Conservation (phyloP, 1,140 invertebrate genomes). For the Berghia stephanieae region DNA sequence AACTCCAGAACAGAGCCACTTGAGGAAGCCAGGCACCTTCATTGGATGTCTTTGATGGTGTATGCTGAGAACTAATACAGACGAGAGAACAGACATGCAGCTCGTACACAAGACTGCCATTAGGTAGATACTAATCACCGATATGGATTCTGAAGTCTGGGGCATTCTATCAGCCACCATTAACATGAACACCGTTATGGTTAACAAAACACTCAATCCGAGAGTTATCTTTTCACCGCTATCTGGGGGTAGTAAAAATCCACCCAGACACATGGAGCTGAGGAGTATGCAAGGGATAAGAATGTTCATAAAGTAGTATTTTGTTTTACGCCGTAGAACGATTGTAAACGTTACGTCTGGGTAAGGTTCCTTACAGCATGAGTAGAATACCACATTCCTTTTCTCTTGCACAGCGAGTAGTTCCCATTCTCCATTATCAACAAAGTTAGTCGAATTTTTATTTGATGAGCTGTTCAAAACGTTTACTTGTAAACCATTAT, state of each 20-base stretch:
- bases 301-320: slow-evolving; percentile 72
- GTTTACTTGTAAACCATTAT: slow-evolving; percentile 64
- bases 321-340: slow-evolving; percentile 65
- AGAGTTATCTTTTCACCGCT: slow-evolving; percentile 74
- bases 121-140: slow-evolving; percentile 69
- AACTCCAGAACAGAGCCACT: slow-evolving; percentile 31
- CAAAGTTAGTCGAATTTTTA: slow-evolving; percentile 69
- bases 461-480: slow-evolving; percentile 70
- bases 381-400: slow-evolving; percentile 77
- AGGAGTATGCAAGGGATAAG: slow-evolving; percentile 71
- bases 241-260: slow-evolving; percentile 72
- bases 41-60: slow-evolving; percentile 54
- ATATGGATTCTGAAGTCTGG: slow-evolving; percentile 72
- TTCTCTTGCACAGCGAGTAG: slow-evolving; percentile 46
- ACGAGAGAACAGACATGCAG: slow-evolving; percentile 56
- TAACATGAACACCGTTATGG: slow-evolving; percentile 73
- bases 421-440: slow-evolving; percentile 61
- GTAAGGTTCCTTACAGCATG: slow-evolving; percentile 72
- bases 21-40: slow-evolving; percentile 43
- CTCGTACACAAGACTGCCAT: slow-evolving; percentile 57
- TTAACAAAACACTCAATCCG: slow-evolving; percentile 71
- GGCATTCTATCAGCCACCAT: slow-evolving; percentile 73
- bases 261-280: slow-evolving; percentile 69
- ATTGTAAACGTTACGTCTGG: slow-evolving; percentile 65
- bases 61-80: slow-evolving; percentile 55